Evolutionary conservation across 2,797 vertebrate genomes (phyloP).

Genomic region (Brachyalestes nurse): DNA sequence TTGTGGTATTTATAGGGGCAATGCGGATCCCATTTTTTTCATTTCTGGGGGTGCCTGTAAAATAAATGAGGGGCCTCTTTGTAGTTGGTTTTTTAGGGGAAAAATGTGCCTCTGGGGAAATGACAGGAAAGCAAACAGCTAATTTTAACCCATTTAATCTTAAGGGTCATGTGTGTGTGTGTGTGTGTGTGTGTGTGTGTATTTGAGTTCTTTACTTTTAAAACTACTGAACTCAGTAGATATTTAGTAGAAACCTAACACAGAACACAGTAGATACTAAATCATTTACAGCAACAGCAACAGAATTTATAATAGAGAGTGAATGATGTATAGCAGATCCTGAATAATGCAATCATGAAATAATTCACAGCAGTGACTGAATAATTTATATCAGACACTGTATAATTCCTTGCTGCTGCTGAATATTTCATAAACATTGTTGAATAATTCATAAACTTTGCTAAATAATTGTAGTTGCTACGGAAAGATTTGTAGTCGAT

Average conservation of each 20-base stretch:
- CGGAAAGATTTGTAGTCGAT: not conserved
- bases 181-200: no score
- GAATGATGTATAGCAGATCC: no score
- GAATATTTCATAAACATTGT: not conserved
- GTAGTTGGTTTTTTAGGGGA: not conserved
- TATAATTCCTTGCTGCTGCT: no score
- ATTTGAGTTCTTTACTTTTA: not conserved
- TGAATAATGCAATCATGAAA: no score
- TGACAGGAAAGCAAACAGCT: not conserved
- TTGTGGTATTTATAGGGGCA: slow-evolving; percentile 38
- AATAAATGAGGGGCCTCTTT: not conserved
- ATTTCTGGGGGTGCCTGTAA: not conserved
- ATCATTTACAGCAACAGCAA: no score
- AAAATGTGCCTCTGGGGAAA: not conserved
- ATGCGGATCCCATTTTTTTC: not conserved
- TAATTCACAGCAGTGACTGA: no score
- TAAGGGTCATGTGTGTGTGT: no score
- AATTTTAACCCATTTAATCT: not conserved
- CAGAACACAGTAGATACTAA: no score
- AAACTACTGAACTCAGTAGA: not conserved
- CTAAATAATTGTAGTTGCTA: not conserved
- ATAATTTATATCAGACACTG: no score
- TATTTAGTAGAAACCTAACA: no score
- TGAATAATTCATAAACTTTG: not conserved
- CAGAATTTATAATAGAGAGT: no score